Percentiles rank a stretch among this genome's conserved stretches.
Conservation (phyloP, 1,140 invertebrate species). For the Hypothenemus hampei region DNA sequence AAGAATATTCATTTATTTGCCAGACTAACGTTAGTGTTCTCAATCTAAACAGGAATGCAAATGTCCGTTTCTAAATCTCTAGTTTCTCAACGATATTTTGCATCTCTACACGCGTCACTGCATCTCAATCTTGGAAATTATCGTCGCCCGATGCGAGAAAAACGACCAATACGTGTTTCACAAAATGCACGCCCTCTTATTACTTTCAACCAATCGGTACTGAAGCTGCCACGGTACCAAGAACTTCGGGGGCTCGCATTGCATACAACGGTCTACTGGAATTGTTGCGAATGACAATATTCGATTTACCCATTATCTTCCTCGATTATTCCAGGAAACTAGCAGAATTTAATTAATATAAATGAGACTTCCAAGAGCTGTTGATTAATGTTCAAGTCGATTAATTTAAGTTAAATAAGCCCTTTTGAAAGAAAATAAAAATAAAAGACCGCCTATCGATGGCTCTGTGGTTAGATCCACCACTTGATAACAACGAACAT, state of each 20-base stretch:
- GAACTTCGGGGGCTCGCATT: no score
- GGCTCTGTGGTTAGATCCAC: conserved; percentile 34
- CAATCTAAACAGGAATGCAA: no score
- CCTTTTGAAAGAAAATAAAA: conserved; percentile 31
- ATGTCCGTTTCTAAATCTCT: no score
- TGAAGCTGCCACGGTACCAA: conserved; percentile 16
- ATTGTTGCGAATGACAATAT: no score
- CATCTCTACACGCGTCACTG: conserved; percentile 19
- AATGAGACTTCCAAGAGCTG: conserved; percentile 21
- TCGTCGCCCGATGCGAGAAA: conserved; percentile 30
- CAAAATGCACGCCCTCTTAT: conserved; percentile 24
- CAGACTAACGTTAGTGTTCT: no score
- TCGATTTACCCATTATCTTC: no score
- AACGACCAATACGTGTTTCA: conserved; percentile 24
- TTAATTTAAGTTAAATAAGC: conserved; percentile 37
- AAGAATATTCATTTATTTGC: no score
- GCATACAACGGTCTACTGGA: no score
- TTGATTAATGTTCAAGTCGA: conserved; percentile 31
- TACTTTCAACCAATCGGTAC: conserved; percentile 30
- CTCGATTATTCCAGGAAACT: background rate
- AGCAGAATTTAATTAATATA: conserved; percentile 29
- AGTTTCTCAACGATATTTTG: no score
- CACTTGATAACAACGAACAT: conserved; percentile 40
- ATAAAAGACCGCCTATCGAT: conserved; percentile 29
- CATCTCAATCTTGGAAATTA: conserved; percentile 34